These are phyloP conservation scores for Julus scanicus DNA, from an alignment of 2,888 invertebrate species.

Conservation along the genomic window DNA sequence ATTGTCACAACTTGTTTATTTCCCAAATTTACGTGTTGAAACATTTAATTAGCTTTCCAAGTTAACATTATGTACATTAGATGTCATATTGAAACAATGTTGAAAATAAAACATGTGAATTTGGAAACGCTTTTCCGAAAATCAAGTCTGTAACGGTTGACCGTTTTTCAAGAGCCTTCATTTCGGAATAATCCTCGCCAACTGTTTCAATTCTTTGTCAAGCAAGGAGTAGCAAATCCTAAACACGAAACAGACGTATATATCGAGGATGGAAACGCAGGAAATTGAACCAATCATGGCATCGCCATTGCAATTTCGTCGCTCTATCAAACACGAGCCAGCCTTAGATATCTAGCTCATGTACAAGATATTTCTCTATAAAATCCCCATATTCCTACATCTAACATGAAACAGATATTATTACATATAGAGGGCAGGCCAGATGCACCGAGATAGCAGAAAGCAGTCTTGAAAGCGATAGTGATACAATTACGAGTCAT, in stretches of 20 bases:
- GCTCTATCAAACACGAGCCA: conserved; percentile 49
- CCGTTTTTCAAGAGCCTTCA: neutral
- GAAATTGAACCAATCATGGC: conserved; percentile 50
- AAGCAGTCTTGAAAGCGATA: conserved; percentile 18
- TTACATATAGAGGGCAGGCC: conserved; percentile 37
- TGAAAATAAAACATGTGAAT: too few relatives aligned
- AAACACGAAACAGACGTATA: neutral
- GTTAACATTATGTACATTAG: too few relatives aligned
- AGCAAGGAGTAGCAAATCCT: neutral
- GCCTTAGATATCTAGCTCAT: neutral
- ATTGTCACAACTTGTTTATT: too few relatives aligned
- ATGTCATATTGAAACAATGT: too few relatives aligned
- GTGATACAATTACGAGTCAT: conserved; percentile 42
- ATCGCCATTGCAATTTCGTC: conserved; percentile 47
- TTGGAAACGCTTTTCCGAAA: too few relatives aligned
- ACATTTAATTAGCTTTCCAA: too few relatives aligned
- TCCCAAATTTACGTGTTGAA: too few relatives aligned
- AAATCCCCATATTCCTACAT: neutral
- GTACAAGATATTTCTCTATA: conserved; percentile 2
- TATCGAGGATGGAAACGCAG: conserved; percentile 45
- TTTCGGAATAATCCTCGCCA: neutral
- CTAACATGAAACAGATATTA: conserved; percentile 13
- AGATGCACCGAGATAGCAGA: conserved; percentile 29
- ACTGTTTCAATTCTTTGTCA: conserved; percentile 25
- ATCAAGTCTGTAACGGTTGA: too few relatives aligned